Percentiles rank a stretch among this genome's conserved stretches.
Conservation (phyloP, 2,888 invertebrate species). For the Druceiella hillmani region DNA sequence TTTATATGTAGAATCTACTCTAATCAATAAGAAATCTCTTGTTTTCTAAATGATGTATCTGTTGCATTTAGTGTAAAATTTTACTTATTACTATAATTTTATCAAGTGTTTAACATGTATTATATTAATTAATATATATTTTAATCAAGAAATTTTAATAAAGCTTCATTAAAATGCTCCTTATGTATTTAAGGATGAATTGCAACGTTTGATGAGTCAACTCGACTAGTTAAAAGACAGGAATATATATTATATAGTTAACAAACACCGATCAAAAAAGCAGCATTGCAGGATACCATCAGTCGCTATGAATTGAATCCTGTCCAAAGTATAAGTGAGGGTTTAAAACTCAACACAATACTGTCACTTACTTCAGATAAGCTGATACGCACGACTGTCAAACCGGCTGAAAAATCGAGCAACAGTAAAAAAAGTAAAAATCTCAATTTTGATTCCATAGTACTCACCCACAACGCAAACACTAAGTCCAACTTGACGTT, state of each 20-base stretch:
- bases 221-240: constrained; percentile 75
- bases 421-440: constrained; percentile 49
- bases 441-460: constrained; percentile 42
- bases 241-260: constrained; percentile 67
- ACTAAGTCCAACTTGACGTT: no score
- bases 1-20: no score
- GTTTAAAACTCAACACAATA: constrained; percentile 45
- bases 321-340: constrained; percentile 35
- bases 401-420: constrained; percentile 47
- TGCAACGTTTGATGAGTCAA: constrained; percentile 72
- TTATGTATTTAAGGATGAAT: constrained; percentile 62
- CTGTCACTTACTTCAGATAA: constrained; percentile 50
- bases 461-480: no score
- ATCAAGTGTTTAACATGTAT: no score
- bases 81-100: no score
- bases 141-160: no score
- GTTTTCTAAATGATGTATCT: no score
- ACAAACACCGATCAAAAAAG: constrained; percentile 66
- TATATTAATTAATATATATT: no score
- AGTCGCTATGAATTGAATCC: constrained; percentile 51
- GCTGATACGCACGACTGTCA: constrained; percentile 45
- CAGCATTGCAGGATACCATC: constrained; percentile 79
- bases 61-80: no score
- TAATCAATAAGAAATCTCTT: no score
- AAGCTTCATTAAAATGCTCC: neutral